Percentiles rank a stretch among this genome's conserved stretches.
phyloP scores from a whole-genome alignment of 2,113 vertebrate species.

The Melanerpes aurifrons region DNA sequence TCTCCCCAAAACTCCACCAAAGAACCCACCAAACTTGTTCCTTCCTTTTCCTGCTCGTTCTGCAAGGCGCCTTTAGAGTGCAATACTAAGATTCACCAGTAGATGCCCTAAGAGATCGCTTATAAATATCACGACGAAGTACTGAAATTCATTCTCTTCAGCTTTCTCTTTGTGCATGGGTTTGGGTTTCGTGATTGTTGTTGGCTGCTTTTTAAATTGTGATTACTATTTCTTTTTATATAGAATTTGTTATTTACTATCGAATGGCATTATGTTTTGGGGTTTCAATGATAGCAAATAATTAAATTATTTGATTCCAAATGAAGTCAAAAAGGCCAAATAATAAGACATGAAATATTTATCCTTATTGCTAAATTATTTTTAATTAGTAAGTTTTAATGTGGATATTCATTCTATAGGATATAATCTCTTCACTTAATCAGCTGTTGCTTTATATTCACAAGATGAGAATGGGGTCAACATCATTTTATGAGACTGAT shows the following conservation, averaged over 20 bases:
- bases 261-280: constrained; percentile 4
- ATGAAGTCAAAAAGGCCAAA: not conserved
- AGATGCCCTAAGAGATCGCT: constrained; percentile 79
- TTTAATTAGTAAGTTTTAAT: constrained; percentile 19
- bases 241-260: not conserved
- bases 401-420: constrained; percentile 6
- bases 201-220: too few relatives aligned
- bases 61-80: not conserved
- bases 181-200: not conserved
- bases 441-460: constrained; percentile 13
- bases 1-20: not conserved
- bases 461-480: not conserved
- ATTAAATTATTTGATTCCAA: constrained; percentile 15
- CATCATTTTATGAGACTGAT: not conserved
- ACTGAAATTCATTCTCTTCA: not conserved
- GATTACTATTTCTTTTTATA: too few relatives aligned
- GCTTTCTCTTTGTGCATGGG: not conserved
- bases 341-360: constrained; percentile 55
- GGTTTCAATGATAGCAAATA: constrained; percentile 11
- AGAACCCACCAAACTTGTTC: not conserved
- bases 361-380: not conserved
- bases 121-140: not conserved
- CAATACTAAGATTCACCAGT: constrained; percentile 66
- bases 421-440: constrained; percentile 24
- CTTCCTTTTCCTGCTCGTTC: not conserved